Evolutionary conservation across 2,797 vertebrate genomes (phyloP).

Genomic region (Pseudotriccus pelzelni): DNA sequence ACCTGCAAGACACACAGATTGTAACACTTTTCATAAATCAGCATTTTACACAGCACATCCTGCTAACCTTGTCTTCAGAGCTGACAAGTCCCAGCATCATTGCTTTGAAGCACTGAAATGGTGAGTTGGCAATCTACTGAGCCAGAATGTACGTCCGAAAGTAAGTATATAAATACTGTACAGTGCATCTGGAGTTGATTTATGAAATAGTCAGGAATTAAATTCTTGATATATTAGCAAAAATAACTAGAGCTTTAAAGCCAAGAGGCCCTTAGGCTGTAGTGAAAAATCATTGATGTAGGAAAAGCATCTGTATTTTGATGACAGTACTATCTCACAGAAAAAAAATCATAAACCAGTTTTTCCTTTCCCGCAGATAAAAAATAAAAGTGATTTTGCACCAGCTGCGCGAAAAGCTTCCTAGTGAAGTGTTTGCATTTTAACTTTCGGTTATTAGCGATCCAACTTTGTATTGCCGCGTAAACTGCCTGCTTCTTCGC

Average conservation of each 20-base stretch:
- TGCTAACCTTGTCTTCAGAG: conserved; percentile 6
- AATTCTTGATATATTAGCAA: neutral
- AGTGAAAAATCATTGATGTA: neutral
- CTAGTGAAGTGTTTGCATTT: neutral
- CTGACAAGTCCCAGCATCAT: neutral
- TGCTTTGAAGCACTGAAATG: neutral
- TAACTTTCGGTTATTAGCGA: neutral
- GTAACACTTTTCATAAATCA: neutral
- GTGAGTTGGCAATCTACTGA: neutral
- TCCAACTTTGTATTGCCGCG: neutral
- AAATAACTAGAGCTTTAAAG: conserved; percentile 27
- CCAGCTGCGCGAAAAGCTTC: neutral
- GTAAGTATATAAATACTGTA: neutral
- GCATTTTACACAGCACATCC: neutral
- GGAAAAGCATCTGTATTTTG: conserved; percentile 1
- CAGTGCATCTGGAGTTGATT: neutral
- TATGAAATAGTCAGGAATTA: neutral
- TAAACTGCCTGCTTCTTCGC: neutral
- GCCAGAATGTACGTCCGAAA: neutral
- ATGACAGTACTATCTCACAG: neutral
- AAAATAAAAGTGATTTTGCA: neutral
- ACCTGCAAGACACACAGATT: neutral
- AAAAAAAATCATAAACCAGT: neutral
- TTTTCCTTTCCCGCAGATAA: neutral
- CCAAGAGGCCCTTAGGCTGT: neutral